A percentile compares a stretch with the other conserved stretches of the same genome.
Evolutionary conservation across 2,797 vertebrate genomes (phyloP).

Genomic region (Pangasius mekongensis): DNA sequence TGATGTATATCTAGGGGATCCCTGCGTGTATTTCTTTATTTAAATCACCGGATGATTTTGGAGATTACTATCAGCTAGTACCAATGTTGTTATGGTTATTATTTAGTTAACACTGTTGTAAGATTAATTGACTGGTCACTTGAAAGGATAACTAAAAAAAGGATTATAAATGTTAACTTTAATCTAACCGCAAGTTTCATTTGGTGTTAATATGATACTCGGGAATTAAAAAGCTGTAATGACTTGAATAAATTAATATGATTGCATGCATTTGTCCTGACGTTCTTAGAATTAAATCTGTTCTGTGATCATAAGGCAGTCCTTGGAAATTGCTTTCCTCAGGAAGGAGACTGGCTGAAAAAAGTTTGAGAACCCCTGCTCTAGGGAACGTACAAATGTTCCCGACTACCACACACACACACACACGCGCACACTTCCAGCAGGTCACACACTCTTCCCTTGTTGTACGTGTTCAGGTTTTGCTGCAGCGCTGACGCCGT

Average conservation of each 20-base stretch:
- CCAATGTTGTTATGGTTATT: neutral
- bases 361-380: neutral
- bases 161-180: no score
- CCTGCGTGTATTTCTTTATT: neutral
- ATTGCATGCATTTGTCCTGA: neutral
- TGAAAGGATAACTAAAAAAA: no score
- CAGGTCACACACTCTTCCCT: neutral
- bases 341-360: neutral
- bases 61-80: neutral
- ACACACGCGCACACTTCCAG: neutral
- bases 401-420: conserved; percentile 6
- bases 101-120: neutral
- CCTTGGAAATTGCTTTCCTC: neutral
- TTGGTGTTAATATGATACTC: no score
- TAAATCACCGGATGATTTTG: neutral
- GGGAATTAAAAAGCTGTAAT: no score
- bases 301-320: neutral
- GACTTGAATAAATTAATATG: neutral
- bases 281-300: neutral
- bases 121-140: no score
- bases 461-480: neutral
- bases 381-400: neutral
- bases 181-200: no score
- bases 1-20: neutral
- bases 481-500: neutral